A percentile compares a stretch with the other conserved stretches of the same genome.
Evolutionary conservation across 2,888 invertebrate species (phyloP).

Genomic region (Tridacna crocea): DNA sequence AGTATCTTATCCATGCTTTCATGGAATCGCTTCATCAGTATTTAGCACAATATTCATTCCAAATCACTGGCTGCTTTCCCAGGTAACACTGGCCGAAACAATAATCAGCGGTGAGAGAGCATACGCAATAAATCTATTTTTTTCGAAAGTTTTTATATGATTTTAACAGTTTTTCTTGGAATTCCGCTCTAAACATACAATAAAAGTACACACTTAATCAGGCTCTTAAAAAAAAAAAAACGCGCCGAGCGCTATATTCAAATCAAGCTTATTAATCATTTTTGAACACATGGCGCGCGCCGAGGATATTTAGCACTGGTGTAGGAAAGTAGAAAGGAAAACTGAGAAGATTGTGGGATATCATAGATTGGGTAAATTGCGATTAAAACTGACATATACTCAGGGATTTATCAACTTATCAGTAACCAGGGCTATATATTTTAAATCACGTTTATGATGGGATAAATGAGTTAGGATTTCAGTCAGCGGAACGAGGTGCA

Average conservation of each 20-base stretch:
- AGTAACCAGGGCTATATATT: conserved; percentile 3
- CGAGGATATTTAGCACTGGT: conserved; percentile 40
- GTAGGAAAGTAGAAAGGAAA: conserved; percentile 19
- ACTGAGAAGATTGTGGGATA: conserved; percentile 3
- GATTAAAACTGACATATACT: conserved; percentile 18
- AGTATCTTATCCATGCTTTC: too few species aligned
- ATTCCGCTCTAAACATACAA: too few species aligned
- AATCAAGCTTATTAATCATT: conserved; percentile 52
- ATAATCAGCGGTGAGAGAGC: too few species aligned
- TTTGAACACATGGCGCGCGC: conserved; percentile 49
- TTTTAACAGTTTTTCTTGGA: too few species aligned
- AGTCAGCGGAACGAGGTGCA: not conserved
- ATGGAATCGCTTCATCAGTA: too few species aligned
- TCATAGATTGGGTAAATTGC: conserved; percentile 16
- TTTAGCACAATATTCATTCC: too few species aligned
- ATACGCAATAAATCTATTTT: too few species aligned
- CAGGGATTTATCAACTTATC: conserved; percentile 20
- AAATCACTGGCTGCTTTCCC: too few species aligned
- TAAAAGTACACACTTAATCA: too few species aligned
- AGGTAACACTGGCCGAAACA: too few species aligned
- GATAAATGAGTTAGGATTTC: conserved; percentile 17
- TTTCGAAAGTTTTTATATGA: too few species aligned
- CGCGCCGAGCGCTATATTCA: conserved; percentile 19
- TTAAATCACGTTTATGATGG: conserved; percentile 24
- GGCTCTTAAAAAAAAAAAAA: too few species aligned